Evolutionary conservation across 2,888 invertebrate genomes (phyloP).

Genomic region (Anthophora plumipes): DNA sequence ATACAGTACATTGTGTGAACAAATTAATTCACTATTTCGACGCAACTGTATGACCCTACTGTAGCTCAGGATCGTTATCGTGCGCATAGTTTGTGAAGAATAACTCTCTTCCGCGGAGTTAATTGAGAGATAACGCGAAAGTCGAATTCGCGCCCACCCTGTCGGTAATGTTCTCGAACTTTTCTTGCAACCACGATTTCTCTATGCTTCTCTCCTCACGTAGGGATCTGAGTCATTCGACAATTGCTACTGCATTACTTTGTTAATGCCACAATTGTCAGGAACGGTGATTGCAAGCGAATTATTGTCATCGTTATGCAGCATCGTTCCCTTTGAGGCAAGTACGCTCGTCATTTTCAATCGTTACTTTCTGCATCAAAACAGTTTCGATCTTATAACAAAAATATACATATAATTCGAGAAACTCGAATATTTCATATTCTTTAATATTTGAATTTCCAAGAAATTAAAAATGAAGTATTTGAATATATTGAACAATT

Average conservation of each 20-base stretch:
- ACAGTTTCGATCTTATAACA: not conserved
- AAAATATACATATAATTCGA: too few species aligned
- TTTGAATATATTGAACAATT: not conserved
- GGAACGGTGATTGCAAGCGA: conserved; percentile 21
- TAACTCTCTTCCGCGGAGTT: not conserved
- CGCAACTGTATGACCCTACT: not conserved
- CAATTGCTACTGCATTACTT: conserved; percentile 57
- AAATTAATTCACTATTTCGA: not conserved
- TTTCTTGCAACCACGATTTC: conserved; percentile 22
- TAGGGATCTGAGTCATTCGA: conserved; percentile 38
- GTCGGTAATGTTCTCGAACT: not conserved
- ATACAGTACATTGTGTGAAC: not conserved
- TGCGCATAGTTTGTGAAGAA: not conserved
- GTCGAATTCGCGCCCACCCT: not conserved
- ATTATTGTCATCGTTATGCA: conserved; percentile 34
- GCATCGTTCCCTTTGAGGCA: not conserved
- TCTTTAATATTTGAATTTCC: too few species aligned
- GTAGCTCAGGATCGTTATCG: not conserved
- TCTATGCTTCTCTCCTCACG: conserved; percentile 8
- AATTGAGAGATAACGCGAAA: not conserved
- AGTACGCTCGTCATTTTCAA: not conserved
- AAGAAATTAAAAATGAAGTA: not conserved
- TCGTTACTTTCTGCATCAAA: not conserved
- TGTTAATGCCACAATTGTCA: conserved; percentile 47
- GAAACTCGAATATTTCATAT: not conserved